Conservation (phyloP, 2,113 vertebrate species). For the Peucedramus taeniatus region DNA sequence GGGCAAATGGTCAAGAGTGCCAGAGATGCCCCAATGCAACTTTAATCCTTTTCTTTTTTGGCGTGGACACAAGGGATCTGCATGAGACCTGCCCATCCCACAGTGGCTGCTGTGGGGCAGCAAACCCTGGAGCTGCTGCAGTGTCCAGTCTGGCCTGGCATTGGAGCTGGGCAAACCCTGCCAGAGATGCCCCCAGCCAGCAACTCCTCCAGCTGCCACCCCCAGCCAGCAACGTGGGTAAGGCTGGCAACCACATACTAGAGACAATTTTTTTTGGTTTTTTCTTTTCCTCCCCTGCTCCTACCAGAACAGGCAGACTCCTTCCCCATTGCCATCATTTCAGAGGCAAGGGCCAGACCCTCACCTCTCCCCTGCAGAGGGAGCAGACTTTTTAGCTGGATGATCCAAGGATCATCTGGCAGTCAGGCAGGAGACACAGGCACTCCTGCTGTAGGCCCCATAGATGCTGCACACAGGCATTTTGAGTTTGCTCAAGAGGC, state of each 20-base stretch:
- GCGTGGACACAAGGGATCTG: not conserved
- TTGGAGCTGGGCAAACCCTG: not conserved
- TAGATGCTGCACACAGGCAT: not conserved
- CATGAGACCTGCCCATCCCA: not conserved
- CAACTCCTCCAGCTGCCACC: not conserved
- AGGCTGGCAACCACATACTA: not conserved
- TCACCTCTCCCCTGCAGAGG: not conserved
- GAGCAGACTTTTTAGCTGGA: not conserved
- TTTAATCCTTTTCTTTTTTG: not conserved
- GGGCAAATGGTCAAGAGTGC: not conserved
- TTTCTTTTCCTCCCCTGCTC: not conserved
- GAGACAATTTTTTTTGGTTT: not conserved
- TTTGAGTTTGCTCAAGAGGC: not conserved
- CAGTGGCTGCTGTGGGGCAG: rapidly evolving
- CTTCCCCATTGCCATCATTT: not conserved
- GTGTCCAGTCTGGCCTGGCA: not conserved
- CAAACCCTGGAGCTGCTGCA: not conserved
- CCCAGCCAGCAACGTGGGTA: not conserved
- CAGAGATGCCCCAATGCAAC: not conserved
- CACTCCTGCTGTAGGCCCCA: not conserved
- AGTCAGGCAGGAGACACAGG: not conserved
- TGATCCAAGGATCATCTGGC: not conserved
- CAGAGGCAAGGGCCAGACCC: not conserved
- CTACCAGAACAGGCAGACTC: not conserved
- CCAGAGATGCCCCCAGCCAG: rapidly evolving